Conservation (phyloP, 1,140 invertebrate genomes). For the Goniozus legneri region DNA sequence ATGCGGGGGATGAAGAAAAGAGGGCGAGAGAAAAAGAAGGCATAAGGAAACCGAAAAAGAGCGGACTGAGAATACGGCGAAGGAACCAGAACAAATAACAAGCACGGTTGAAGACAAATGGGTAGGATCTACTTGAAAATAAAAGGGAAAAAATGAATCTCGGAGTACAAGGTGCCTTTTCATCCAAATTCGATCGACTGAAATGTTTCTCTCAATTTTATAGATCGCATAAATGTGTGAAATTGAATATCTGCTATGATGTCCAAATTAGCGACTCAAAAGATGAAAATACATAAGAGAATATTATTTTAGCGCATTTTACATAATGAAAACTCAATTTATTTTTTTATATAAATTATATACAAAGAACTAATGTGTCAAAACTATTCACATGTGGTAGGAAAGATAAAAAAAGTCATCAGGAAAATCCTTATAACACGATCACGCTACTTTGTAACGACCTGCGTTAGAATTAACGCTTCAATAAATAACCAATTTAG, state of each 20-base stretch:
- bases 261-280: no score
- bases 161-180: no score
- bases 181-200: no score
- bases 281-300: no score
- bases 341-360: constrained; percentile 19
- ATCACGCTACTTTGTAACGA: constrained; percentile 1
- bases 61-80: neutral
- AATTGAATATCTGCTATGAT: no score
- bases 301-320: no score
- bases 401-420: constrained; percentile 12
- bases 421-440: neutral
- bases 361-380: constrained; percentile 18
- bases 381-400: constrained; percentile 11
- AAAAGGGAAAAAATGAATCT: no score
- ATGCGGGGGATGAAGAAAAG: neutral
- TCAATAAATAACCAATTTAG: no score
- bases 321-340: constrained; percentile 9
- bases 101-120: constrained; percentile 16
- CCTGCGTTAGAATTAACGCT: constrained; percentile 11
- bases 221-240: no score
- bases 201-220: no score
- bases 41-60: neutral
- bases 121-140: constrained; percentile 6
- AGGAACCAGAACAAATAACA: constrained; percentile 14
- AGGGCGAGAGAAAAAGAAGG: neutral